Percentiles rank a stretch among this genome's conserved stretches.
Evolutionary conservation across 1,140 invertebrate genomes (phyloP).

Genomic region (Caenorhabditis inopinata): DNA sequence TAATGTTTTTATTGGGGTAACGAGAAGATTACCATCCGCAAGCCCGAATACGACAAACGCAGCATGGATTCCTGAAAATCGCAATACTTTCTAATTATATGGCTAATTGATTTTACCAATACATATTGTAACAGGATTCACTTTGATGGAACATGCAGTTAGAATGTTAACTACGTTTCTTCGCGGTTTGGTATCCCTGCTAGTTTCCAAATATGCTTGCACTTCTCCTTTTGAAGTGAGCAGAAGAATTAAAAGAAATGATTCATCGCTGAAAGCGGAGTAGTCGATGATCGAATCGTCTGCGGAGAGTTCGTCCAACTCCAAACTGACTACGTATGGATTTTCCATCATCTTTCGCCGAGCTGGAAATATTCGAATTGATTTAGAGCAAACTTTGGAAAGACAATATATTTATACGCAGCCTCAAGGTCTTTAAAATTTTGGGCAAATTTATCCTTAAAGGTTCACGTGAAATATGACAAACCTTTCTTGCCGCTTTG

Average conservation of each 20-base stretch:
- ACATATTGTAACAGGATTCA: neutral
- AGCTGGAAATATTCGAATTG: neutral
- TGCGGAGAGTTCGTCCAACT: conserved; percentile 30
- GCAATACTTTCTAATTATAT: too few relatives aligned
- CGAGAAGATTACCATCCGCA: conserved; percentile 8
- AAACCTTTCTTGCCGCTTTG: conserved; percentile 7
- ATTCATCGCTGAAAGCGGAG: conserved; percentile 26
- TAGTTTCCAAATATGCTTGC: neutral
- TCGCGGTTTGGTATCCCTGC: neutral
- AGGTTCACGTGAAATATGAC: neutral
- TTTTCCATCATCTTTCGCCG: conserved; percentile 30
- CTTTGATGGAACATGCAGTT: neutral
- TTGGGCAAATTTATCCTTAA: too few relatives aligned
- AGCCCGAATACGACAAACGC: conserved; percentile 25
- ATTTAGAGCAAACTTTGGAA: neutral
- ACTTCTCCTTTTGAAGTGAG: conserved; percentile 30
- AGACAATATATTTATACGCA: too few relatives aligned
- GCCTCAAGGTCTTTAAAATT: too few relatives aligned
- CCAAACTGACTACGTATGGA: conserved; percentile 21
- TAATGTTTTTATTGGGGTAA: conserved; percentile 25
- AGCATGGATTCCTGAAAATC: neutral
- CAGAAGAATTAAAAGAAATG: conserved; percentile 33
- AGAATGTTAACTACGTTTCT: neutral
- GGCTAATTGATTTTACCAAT: neutral
- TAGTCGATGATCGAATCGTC: conserved; percentile 44